Evolutionary conservation across 2,113 vertebrate species (phyloP), one percentile per base, ranked within the genome.

Genomic region (Athene noctua): DNA sequence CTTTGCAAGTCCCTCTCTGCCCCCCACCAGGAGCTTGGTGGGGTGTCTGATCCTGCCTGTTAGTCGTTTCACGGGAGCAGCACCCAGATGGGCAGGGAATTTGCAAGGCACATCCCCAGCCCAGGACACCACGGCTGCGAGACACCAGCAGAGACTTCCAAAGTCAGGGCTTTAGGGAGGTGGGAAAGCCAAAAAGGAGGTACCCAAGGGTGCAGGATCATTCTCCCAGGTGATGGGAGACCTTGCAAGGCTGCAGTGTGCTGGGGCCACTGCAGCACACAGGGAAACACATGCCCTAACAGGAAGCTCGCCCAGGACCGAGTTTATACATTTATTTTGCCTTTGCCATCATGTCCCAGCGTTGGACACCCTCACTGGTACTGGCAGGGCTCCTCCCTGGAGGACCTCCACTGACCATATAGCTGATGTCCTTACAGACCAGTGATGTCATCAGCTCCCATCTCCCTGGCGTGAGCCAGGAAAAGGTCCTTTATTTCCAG

Each of bases 281-380:
- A 21, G n/a, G 30, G 57, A 70, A 51, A 80, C 15, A 1, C 42
- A 5, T 34, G 12, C 2, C 46, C n/a, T 57, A 17, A 70, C 10
- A 32, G 12, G 13, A 16, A 77, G 4, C 36, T 36, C 2, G 1
- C 14, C 40, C 62, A 83, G 49, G 40, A 25, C 10, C 22, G 44
- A 59, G 18, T 10, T 3, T 20, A 32, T n/a, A 34, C 0, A 8
- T 46, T 89, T 57, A 42, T 73, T 92, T 58, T 27, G 10, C 17
- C 4, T 78, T 88, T 88, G 22, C 27, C 32, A 49, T 47, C 46
- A 10, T 2, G 34, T 17, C 47, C 14, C 38, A 7, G 15, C 10
- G 52, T 3, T 42, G 86, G 54, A 51, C 13, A 54, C 15, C 13
- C n/a, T 73, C 0, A 0, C 16, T 0, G 0, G 25, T 27, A 42